phyloP scores from a whole-genome alignment of 2,113 vertebrate genomes.

The Conger conger region DNA sequence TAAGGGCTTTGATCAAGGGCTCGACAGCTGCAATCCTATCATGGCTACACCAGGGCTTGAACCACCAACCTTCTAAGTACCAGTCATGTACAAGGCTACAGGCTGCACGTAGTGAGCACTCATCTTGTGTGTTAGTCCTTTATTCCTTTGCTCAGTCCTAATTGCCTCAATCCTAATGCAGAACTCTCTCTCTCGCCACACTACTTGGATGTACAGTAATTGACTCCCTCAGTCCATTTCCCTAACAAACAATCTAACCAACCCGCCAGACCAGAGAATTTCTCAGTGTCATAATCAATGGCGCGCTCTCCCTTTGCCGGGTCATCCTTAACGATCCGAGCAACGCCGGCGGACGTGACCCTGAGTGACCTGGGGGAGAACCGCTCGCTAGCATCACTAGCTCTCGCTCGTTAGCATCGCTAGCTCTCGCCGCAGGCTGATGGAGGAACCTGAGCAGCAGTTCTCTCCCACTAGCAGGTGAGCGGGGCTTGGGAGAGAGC shows the following conservation, averaged over 20 bases:
- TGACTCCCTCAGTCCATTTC: constrained; percentile 59
- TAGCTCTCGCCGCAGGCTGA: background rate
- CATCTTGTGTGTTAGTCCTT: background rate
- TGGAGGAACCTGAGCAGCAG: background rate
- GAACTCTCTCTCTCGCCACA: no score
- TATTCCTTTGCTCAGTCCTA: background rate
- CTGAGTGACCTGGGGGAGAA: background rate
- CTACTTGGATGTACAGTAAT: constrained; percentile 51
- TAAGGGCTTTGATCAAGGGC: no score
- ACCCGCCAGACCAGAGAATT: constrained; percentile 50
- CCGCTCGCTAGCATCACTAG: background rate
- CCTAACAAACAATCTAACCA: constrained; percentile 61
- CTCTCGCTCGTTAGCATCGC: no score
- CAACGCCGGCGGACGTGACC: background rate
- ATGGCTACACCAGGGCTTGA: no score
- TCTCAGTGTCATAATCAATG: constrained; percentile 64
- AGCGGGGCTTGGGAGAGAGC: background rate
- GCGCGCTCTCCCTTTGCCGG: constrained; percentile 38
- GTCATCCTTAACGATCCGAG: constrained; percentile 8
- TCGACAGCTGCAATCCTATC: no score
- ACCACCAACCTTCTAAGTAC: no score
- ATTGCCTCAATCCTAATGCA: background rate
- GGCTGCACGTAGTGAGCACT: background rate
- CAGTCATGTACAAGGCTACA: no score
- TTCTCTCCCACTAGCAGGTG: background rate